These are phyloP conservation scores for Carassius auratus DNA, from an alignment of 2,113 vertebrate species.

Conservation along the genomic window DNA sequence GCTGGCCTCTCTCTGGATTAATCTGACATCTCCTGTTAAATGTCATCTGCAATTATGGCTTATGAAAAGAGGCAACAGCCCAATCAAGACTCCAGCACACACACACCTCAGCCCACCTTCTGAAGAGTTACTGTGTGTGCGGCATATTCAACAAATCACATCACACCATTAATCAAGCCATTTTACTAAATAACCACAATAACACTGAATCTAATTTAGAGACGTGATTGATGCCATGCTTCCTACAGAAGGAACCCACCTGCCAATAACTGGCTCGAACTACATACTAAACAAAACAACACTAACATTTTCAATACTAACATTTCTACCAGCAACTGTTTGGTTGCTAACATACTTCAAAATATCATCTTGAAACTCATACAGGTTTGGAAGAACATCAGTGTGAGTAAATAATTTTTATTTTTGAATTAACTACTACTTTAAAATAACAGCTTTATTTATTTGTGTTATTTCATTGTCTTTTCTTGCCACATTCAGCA, in stretches of 20 bases:
- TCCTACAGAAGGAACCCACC: background rate
- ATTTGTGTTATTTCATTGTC: background rate
- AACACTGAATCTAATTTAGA: conserved; percentile 9
- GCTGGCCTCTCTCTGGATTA: conserved; percentile 57
- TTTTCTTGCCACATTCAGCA: background rate
- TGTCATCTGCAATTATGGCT: conserved; percentile 68
- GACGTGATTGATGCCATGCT: background rate
- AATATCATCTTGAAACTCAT: too few relatives aligned
- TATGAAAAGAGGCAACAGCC: conserved; percentile 58
- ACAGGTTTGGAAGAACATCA: background rate
- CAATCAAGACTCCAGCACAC: conserved; percentile 55
- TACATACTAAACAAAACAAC: background rate
- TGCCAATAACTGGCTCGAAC: background rate
- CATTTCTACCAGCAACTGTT: too few relatives aligned
- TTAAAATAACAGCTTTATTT: background rate
- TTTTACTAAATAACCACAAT: conserved; percentile 21
- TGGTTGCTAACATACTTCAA: too few relatives aligned
- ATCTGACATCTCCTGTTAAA: conserved; percentile 70
- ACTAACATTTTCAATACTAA: background rate
- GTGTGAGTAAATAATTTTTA: too few relatives aligned
- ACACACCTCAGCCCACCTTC: conserved; percentile 47
- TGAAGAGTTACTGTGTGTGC: background rate
- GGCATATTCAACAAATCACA: background rate
- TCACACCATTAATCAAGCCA: conserved; percentile 12
- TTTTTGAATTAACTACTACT: too few relatives aligned